Base-by-base conservation (phyloP, 1,140 invertebrate species). In the Scaptomyza hsui region DNA sequence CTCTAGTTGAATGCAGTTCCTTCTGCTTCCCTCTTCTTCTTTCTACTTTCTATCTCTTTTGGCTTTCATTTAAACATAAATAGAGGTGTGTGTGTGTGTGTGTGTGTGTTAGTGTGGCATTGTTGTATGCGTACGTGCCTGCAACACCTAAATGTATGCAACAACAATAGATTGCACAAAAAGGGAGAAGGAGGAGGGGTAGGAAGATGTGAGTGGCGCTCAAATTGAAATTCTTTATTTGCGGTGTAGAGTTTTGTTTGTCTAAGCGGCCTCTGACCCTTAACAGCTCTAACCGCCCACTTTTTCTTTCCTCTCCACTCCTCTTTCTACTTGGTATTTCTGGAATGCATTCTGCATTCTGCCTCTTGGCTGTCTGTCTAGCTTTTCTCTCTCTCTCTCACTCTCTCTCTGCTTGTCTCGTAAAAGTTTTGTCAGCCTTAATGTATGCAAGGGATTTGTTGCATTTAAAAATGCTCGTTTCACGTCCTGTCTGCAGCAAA, bases 141-240 rank as follows among this genome's bases (percentile, higher is more conserved):
- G 81, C 74, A 74, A 80, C 81, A 86, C 81, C 81, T 86, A 86
- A 86, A 78, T 70, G 47, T 49, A 88, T 88, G 56, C 74, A 88
- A 81, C 77, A 78, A 74, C 39, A 59, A 76, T 41, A 48, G 37
- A 39, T 37, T 13, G 32, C 29, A 15, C 55, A 26, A 44, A 45
- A 52, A 18, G 42, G 18, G 12, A 35, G 39, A 35, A 16, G n/a
- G 37, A 47, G 48, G 35, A 41, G 35, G 6, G 16, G 62, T 37
- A 24, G 13, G 13, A 15, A n/a, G 21, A 65, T 72, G 26, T 9
- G 71, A 64, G 62, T 45, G 63, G 29, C 53, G 62, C 63, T 80
- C 57, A 86, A 85, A 86, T 85, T 86, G 81, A 85, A 85, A 85
- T 86, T 85, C 81, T 85, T 85, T 72, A 59, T 60, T 60, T 59